Evolutionary conservation across 2,888 invertebrate genomes (phyloP).

Genomic region (Spodoptera exigua): DNA sequence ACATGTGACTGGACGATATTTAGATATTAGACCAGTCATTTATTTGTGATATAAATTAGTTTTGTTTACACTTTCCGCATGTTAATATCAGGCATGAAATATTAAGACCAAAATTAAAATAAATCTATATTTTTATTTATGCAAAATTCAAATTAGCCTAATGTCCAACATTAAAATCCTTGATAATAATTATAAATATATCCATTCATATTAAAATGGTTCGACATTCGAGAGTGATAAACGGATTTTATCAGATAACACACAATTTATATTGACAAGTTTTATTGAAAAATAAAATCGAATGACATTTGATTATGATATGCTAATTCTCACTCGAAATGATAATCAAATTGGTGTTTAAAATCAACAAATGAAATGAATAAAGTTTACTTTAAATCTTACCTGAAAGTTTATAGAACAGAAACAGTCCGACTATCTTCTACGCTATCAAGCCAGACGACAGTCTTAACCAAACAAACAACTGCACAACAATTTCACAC

Average conservation of each 20-base stretch:
- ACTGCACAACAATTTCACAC: slow-evolving; percentile 53
- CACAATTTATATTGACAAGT: slow-evolving; percentile 16
- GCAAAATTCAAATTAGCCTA: slow-evolving; percentile 5
- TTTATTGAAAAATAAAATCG: slow-evolving; percentile 14
- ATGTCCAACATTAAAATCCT: slow-evolving; percentile 34
- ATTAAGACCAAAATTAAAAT: not conserved
- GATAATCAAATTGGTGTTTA: not conserved
- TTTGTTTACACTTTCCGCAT: slow-evolving; percentile 12
- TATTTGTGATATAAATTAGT: slow-evolving; percentile 1
- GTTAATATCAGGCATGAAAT: slow-evolving; percentile 3
- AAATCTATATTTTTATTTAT: slow-evolving; percentile 1
- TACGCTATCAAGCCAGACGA: slow-evolving; percentile 33
- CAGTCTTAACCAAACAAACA: slow-evolving; percentile 52
- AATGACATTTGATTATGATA: slow-evolving; percentile 1
- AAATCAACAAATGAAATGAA: slow-evolving; percentile 12
- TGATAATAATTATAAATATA: slow-evolving; percentile 39
- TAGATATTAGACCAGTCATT: not conserved
- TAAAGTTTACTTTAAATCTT: slow-evolving; percentile 27
- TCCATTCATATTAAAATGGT: slow-evolving; percentile 47
- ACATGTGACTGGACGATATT: slow-evolving; percentile 33
- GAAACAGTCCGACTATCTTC: slow-evolving; percentile 53
- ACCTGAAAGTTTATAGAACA: slow-evolving; percentile 72
- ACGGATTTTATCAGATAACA: slow-evolving; percentile 50
- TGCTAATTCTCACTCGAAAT: slow-evolving; percentile 4
- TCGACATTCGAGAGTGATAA: slow-evolving; percentile 44